Conservation (phyloP, 2,888 invertebrate genomes). For the Proisotoma minuta region DNA sequence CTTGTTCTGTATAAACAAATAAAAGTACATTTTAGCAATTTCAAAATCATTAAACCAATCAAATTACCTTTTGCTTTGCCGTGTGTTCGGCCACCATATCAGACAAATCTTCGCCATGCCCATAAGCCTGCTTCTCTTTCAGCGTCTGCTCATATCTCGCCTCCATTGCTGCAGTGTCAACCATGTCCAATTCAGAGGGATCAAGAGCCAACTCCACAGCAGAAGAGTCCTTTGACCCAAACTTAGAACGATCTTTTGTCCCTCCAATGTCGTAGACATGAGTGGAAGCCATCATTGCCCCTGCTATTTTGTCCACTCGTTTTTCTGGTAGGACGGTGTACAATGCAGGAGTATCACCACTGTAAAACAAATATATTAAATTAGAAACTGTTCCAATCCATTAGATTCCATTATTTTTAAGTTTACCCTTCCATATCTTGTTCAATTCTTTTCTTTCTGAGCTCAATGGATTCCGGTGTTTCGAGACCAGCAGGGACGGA, state of each 20-base stretch:
- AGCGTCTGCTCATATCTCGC: slow-evolving; percentile 93
- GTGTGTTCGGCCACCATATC: slow-evolving; percentile 99
- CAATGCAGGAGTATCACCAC: slow-evolving; percentile 86
- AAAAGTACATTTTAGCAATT: not conserved
- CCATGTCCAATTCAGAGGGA: slow-evolving; percentile 88
- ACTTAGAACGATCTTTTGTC: slow-evolving; percentile 43
- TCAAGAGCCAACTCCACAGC: slow-evolving; percentile 92
- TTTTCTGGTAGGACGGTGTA: slow-evolving; percentile 95
- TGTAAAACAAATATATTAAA: slow-evolving; percentile 51
- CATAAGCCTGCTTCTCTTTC: slow-evolving; percentile 81
- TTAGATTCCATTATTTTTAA: slow-evolving; percentile 14
- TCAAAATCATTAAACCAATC: no score
- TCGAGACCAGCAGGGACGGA: slow-evolving; percentile 91
- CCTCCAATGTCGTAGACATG: slow-evolving; percentile 93
- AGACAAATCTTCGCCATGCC: slow-evolving; percentile 89
- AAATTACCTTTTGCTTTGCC: slow-evolving; percentile 80
- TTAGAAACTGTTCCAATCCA: not conserved
- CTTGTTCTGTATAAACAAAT: slow-evolving; percentile 67
- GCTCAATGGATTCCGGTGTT: slow-evolving; percentile 96
- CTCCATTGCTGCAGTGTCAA: slow-evolving; percentile 94
- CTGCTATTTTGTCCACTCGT: slow-evolving; percentile 79
- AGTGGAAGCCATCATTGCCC: slow-evolving; percentile 95
- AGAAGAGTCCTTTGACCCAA: slow-evolving; percentile 57
- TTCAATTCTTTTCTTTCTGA: slow-evolving; percentile 93
- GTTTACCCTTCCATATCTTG: slow-evolving; percentile 89